Evolutionary conservation across 2,888 invertebrate species (phyloP).

Genomic region (Petrophora chlorosata): DNA sequence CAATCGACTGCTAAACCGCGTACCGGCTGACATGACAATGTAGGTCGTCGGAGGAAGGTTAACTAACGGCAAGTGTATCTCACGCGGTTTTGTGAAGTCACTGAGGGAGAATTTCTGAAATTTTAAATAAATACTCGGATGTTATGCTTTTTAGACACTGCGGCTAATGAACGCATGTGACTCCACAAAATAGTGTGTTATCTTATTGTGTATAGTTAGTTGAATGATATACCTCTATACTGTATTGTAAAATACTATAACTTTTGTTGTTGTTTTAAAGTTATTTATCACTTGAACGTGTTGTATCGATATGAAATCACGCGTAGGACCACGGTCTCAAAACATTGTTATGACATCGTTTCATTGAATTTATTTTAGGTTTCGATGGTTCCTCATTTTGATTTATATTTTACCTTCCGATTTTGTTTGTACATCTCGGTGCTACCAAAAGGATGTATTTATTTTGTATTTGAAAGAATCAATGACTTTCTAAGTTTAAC

Average conservation of each 20-base stretch:
- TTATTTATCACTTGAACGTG: constrained; percentile 46
- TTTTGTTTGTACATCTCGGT: constrained; percentile 33
- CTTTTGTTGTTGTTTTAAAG: constrained; percentile 59
- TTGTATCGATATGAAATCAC: constrained; percentile 53
- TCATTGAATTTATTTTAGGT: constrained; percentile 52
- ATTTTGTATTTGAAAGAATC: constrained; percentile 3
- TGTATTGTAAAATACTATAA: constrained; percentile 57
- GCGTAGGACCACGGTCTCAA: constrained; percentile 46
- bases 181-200: constrained; percentile 9
- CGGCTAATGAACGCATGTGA: neutral
- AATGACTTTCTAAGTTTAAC: neutral
- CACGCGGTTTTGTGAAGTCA: constrained; percentile 9
- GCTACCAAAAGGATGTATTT: constrained; percentile 29
- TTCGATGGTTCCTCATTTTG: constrained; percentile 40
- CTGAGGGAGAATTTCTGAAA: no score
- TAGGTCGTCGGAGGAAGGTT: neutral
- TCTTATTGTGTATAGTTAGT: constrained; percentile 44
- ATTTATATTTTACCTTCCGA: constrained; percentile 38
- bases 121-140: no score
- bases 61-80: neutral
- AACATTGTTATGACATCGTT: constrained; percentile 49
- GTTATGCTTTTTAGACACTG: no score
- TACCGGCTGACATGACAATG: constrained; percentile 14
- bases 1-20: constrained; percentile 11
- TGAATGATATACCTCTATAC: constrained; percentile 46